Percentiles rank a stretch among this genome's conserved stretches.
Conservation (phyloP, 2,113 vertebrate species). For the Psilopsiagon aymara region DNA sequence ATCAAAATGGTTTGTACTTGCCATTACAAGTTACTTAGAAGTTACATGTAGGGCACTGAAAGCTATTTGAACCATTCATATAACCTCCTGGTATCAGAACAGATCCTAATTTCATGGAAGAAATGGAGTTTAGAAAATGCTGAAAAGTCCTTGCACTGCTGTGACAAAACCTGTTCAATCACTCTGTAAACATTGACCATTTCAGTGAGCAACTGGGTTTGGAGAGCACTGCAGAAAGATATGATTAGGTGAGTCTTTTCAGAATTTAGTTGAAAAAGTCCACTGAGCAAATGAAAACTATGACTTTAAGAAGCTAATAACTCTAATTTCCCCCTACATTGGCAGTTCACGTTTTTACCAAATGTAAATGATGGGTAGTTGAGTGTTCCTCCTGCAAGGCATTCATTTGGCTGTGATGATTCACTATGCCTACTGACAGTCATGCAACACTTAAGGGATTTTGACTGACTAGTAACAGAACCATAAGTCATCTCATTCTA, state of each 20-base stretch:
- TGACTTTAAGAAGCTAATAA: not conserved
- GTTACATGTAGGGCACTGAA: not conserved
- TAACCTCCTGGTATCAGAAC: not conserved
- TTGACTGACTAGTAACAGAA: not conserved
- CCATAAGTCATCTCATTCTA: not conserved
- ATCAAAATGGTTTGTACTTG: not conserved
- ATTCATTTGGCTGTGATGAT: not conserved
- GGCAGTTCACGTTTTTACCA: not conserved
- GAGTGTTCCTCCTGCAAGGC: not conserved
- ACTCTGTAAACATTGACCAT: not conserved
- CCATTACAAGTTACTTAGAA: not conserved
- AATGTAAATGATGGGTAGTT: not conserved
- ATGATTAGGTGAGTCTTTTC: not conserved
- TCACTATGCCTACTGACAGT: not conserved
- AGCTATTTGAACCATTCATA: not conserved
- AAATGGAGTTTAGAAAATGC: not conserved
- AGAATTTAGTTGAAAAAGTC: not conserved
- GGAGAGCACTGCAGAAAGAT: not conserved
- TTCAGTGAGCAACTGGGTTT: not conserved
- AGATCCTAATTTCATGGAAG: not conserved
- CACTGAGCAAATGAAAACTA: not conserved
- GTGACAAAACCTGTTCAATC: not conserved
- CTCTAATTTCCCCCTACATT: not conserved
- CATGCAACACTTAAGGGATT: not conserved
- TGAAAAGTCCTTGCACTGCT: not conserved